phyloP scores from a whole-genome alignment of 2,888 invertebrate species.

The Abrostola tripartita region DNA sequence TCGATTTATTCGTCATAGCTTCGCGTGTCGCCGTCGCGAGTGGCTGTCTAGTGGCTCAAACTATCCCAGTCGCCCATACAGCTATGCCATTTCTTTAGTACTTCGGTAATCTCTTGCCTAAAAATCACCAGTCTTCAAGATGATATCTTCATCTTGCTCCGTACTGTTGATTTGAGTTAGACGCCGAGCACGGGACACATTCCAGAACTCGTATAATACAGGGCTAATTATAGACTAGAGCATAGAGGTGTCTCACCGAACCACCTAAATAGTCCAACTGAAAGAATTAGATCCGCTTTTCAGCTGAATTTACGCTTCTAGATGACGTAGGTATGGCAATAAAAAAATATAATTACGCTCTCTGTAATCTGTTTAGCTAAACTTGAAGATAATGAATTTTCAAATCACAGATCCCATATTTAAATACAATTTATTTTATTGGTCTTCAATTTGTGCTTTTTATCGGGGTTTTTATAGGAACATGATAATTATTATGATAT shows the following conservation, averaged over 20 bases:
- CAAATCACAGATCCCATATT: too few relatives aligned
- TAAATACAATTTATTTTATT: too few relatives aligned
- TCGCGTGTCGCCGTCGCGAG: too few relatives aligned
- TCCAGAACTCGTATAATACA: constrained; percentile 56
- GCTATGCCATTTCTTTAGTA: neutral
- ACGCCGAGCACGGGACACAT: constrained; percentile 50
- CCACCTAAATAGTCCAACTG: constrained; percentile 38
- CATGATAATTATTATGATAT: too few relatives aligned
- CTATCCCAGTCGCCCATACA: neutral
- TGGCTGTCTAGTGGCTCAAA: too few relatives aligned
- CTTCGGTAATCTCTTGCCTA: constrained; percentile 8
- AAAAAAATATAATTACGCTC: neutral
- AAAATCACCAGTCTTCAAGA: constrained; percentile 26
- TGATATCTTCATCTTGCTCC: constrained; percentile 36
- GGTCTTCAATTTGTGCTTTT: too few relatives aligned
- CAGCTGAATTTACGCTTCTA: constrained; percentile 13
- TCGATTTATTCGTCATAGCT: too few relatives aligned
- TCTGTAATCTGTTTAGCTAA: neutral
- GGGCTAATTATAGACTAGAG: constrained; percentile 55
- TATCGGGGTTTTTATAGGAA: too few relatives aligned
- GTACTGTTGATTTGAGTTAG: constrained; percentile 46
- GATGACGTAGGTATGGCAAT: neutral
- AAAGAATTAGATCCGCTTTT: constrained; percentile 40
- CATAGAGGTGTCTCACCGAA: constrained; percentile 43
- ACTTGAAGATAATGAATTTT: neutral